These are phyloP conservation scores for Takifugu ocellatus DNA, from an alignment of 2,797 vertebrate genomes.

Conservation along the genomic window DNA sequence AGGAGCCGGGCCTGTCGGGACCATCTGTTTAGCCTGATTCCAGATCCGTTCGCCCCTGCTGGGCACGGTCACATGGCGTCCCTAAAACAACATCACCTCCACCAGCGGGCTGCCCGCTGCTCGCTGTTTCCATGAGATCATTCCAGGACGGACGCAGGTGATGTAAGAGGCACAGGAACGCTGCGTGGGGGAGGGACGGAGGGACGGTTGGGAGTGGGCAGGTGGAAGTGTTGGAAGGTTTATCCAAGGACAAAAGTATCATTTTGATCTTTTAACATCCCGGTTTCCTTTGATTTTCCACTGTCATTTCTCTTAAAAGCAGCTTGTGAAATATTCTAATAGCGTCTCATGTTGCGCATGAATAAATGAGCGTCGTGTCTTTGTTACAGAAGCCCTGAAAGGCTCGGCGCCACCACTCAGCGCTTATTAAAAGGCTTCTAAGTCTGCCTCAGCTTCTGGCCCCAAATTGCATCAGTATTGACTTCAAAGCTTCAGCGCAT, in stretches of 20 bases:
- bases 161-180: conserved; percentile 39
- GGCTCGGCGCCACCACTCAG: conserved; percentile 36
- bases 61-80: conserved; percentile 49
- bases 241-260: conserved; percentile 2
- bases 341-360: conserved; percentile 14
- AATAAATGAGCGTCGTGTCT: conserved; percentile 27
- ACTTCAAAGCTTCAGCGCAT: conserved; percentile 61
- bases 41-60: conserved; percentile 67
- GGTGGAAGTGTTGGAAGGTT: conserved; percentile 10
- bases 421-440: conserved; percentile 60
- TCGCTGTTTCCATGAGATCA: conserved; percentile 70
- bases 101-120: conserved; percentile 36
- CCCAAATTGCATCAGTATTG: conserved; percentile 61
- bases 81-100: conserved; percentile 56
- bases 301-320: conserved; percentile 8
- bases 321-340: conserved; percentile 11
- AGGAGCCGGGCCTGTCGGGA: conserved; percentile 61
- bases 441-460: conserved; percentile 41
- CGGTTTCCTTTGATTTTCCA: conserved; percentile 3
- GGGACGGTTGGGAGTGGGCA: conserved; percentile 3
- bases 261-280: background rate
- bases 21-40: conserved; percentile 68
- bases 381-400: conserved; percentile 30
- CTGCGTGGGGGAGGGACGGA: background rate
- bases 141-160: conserved; percentile 36